phyloP scores from a whole-genome alignment of 2,113 vertebrate genomes.

The Phycodurus eques region DNA sequence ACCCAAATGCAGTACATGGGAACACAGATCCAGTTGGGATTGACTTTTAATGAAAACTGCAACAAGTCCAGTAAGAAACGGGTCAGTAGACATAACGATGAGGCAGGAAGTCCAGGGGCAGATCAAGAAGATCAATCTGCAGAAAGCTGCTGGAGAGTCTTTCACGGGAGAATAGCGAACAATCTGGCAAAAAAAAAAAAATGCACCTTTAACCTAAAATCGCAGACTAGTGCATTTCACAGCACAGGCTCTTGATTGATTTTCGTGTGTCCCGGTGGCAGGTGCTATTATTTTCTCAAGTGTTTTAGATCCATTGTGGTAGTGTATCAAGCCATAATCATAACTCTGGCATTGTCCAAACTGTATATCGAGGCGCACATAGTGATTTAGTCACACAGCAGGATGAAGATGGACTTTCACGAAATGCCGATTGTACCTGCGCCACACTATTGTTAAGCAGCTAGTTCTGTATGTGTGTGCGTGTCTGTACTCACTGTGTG shows the following conservation, averaged over 20 bases:
- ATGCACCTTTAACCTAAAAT: background rate
- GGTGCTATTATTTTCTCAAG: background rate
- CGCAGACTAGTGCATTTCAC: background rate
- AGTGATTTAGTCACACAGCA: background rate
- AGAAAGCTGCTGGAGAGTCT: too few relatives aligned
- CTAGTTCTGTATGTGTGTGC: constrained; percentile 8
- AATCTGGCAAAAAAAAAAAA: background rate
- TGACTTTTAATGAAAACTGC: too few relatives aligned
- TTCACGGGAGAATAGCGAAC: too few relatives aligned
- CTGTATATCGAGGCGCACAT: background rate
- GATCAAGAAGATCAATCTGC: too few relatives aligned
- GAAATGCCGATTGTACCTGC: background rate
- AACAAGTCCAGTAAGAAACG: too few relatives aligned
- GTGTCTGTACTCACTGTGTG: constrained; percentile 11
- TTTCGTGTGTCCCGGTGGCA: background rate
- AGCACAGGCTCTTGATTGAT: background rate
- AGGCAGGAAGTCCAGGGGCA: too few relatives aligned
- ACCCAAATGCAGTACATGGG: too few relatives aligned
- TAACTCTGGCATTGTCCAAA: background rate
- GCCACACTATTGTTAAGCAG: background rate
- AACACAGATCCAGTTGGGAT: too few relatives aligned
- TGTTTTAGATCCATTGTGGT: background rate
- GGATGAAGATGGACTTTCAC: background rate
- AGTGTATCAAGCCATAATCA: background rate
- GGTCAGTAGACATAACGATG: too few relatives aligned